Base-by-base conservation (phyloP, 1,140 invertebrate species). In the Nasonia giraulti region DNA sequence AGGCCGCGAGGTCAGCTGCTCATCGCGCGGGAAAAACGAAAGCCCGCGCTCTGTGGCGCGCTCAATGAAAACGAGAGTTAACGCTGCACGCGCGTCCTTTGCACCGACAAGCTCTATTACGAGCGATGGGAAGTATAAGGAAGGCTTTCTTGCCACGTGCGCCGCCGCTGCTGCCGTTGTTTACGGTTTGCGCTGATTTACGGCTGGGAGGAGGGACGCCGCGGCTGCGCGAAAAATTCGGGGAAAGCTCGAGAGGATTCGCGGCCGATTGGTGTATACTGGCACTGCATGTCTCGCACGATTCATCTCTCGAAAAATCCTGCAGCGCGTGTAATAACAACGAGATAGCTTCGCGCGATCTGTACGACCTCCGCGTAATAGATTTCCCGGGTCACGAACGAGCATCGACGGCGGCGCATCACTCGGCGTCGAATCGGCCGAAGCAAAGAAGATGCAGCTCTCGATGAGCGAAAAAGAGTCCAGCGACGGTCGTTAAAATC, bases 401-500 rank as follows among this genome's bases (percentile, higher is more conserved):
- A 37, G 33, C 33, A 37, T 44, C 40, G 40, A 1, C 40, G 6
- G 8, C 8, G 2, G 40, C 40, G 40, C 40, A 10, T 10, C 8
- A 44, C 40, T 44, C 40, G 8, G 6, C 40, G 8, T 44, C 8
- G 2, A 37, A 37, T 37, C 33, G 33, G 33, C 33, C 40, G 8
- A 44, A 44, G 40, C 6, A 44, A 44, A 44, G 40, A 44, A 44
- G 8, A 8, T 44, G 8, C 40, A 44, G 8, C 40, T 44, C 40
- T 44, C 40, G 40, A 44, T 44, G 23, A 1, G n/a, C 44, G 20
- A 68, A 62, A 78, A 44, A 44, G 68, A 69, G n/a, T 68, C 31
- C 33, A 1, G 68, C 62, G 23, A 2, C 31, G 47, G 69, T 82
- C 81, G 81, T 82, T 82, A 82, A 82, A 76, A 47, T 44, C 33